phyloP scores from a whole-genome alignment of 2,113 vertebrate genomes.

The Mixornis gularis region DNA sequence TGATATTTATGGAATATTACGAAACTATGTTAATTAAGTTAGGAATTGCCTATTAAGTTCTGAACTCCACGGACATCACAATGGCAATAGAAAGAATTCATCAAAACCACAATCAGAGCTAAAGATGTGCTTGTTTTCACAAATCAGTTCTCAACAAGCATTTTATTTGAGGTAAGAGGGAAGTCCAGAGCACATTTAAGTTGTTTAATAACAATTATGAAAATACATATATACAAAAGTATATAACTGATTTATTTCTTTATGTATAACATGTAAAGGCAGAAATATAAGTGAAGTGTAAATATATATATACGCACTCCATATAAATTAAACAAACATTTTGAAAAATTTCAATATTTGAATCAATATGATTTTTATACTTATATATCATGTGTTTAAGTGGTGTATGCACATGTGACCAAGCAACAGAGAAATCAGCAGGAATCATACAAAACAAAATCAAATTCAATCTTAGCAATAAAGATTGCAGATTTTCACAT shows the following conservation, averaged over 20 bases:
- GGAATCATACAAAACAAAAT: neutral
- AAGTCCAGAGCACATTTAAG: constrained; percentile 1
- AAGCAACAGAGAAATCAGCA: neutral
- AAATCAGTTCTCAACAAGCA: neutral
- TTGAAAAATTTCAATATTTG: neutral
- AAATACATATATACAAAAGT: neutral
- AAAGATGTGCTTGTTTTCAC: constrained; percentile 10
- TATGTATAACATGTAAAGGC: neutral
- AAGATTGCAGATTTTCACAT: neutral
- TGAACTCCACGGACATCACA: neutral
- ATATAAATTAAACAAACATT: neutral
- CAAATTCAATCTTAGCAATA: neutral
- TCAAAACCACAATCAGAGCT: constrained; percentile 37
- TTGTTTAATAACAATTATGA: neutral
- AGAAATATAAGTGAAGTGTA: neutral
- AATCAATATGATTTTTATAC: neutral
- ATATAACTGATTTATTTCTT: neutral
- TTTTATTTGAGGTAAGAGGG: neutral
- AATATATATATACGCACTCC: neutral
- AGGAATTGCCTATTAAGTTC: neutral
- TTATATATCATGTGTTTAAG: neutral
- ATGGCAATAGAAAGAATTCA: constrained; percentile 28
- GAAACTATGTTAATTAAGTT: neutral
- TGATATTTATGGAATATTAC: neutral
- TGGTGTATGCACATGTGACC: neutral